Percentiles rank a stretch among this genome's conserved stretches.
Evolutionary conservation across 2,113 vertebrate genomes (phyloP).

Genomic region (Oxyura jamaicensis): DNA sequence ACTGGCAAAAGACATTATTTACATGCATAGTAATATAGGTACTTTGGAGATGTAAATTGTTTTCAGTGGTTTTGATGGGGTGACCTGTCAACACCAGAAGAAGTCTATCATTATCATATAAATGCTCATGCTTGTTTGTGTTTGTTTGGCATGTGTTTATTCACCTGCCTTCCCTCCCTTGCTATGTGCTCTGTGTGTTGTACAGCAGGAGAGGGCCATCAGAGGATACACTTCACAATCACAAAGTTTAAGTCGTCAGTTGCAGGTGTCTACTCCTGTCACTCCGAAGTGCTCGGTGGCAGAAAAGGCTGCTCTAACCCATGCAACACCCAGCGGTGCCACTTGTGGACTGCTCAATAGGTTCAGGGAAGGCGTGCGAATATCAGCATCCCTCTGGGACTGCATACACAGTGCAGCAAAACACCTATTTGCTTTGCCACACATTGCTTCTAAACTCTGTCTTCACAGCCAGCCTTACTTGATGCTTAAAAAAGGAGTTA

Average conservation of each 20-base stretch:
- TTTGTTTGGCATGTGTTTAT: background rate
- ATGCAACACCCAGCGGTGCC: background rate
- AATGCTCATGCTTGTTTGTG: background rate
- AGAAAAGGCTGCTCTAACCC: background rate
- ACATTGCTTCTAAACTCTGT: background rate
- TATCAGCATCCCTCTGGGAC: background rate
- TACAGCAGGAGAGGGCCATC: background rate
- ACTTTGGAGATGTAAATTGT: slow-evolving; percentile 55
- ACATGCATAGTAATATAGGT: slow-evolving; percentile 39
- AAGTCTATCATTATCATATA: slow-evolving; percentile 63
- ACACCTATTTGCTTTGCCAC: background rate
- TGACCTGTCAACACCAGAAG: slow-evolving; percentile 58
- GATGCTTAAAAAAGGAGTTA: slow-evolving; percentile 51
- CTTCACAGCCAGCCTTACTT: slow-evolving; percentile 49
- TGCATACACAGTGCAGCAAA: background rate
- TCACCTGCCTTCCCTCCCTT: background rate
- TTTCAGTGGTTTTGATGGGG: slow-evolving; percentile 56
- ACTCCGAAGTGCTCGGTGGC: background rate
- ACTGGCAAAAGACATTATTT: slow-evolving; percentile 15
- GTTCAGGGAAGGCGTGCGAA: background rate
- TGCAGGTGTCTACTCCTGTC: background rate
- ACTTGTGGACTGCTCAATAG: background rate
- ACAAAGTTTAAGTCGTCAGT: background rate
- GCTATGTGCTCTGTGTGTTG: background rate
- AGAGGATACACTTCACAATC: background rate